Percentiles rank a stretch among this genome's conserved stretches.
Evolutionary conservation across 2,888 invertebrate genomes (phyloP).

Genomic region (Rosalia funebris): DNA sequence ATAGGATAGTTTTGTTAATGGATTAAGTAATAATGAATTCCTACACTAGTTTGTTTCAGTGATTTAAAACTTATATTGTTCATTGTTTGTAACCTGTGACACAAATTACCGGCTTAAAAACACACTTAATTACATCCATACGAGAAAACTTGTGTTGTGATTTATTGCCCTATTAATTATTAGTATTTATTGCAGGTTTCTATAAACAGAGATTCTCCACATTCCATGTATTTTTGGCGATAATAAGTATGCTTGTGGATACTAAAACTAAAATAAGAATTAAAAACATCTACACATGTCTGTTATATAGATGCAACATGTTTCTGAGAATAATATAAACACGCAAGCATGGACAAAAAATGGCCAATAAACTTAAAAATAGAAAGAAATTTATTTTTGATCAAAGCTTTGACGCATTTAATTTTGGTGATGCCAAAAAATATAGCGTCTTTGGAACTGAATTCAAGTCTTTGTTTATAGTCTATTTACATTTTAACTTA

Average conservation of each 20-base stretch:
- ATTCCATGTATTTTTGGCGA: not conserved
- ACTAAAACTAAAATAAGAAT: not conserved
- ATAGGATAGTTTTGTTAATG: no score
- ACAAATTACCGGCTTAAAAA: no score
- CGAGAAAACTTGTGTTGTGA: no score
- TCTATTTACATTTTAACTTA: no score
- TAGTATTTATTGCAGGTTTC: no score
- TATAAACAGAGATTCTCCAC: no score
- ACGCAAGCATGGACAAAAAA: constrained; percentile 5
- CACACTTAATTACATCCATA: no score
- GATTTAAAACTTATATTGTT: no score
- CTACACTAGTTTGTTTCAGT: no score
- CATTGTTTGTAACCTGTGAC: no score
- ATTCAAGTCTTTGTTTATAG: constrained; percentile 13
- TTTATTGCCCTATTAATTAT: no score
- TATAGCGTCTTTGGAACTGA: constrained; percentile 25
- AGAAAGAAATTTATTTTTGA: constrained; percentile 10
- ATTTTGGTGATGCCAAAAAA: constrained; percentile 15
- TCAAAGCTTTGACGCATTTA: constrained; percentile 15
- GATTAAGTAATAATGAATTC: no score
- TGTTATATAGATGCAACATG: not conserved
- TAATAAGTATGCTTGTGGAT: not conserved
- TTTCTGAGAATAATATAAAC: constrained; percentile 6
- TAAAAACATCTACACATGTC: not conserved
- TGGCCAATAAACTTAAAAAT: constrained; percentile 22